Conservation (phyloP, 1,140 invertebrate genomes). For the Cyphomyrmex costatus region DNA sequence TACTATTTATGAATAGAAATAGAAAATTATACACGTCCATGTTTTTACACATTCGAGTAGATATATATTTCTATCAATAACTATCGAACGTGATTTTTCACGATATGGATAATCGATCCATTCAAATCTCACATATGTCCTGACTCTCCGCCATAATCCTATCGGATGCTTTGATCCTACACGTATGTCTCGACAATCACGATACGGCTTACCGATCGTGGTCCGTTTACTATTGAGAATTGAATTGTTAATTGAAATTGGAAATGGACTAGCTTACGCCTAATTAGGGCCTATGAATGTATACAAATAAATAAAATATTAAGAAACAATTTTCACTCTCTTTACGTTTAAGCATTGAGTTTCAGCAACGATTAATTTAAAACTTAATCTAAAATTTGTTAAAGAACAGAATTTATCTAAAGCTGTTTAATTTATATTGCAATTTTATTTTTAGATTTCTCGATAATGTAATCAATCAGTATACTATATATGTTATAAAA, state of each 20-base stretch:
- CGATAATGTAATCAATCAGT: too few species aligned
- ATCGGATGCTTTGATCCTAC: constrained; percentile 48
- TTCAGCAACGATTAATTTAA: constrained; percentile 11
- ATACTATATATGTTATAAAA: neutral
- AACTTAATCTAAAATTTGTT: too few species aligned
- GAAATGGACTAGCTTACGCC: constrained; percentile 73
- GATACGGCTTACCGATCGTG: constrained; percentile 64
- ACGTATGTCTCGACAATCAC: constrained; percentile 70
- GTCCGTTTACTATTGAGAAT: constrained; percentile 75
- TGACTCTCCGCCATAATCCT: constrained; percentile 33
- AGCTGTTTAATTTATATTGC: too few species aligned
- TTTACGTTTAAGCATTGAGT: neutral
- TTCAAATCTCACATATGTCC: constrained; percentile 15
- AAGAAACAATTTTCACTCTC: constrained; percentile 41
- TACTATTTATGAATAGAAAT: neutral
- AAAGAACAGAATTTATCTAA: too few species aligned
- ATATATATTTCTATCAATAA: neutral
- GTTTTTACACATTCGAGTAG: neutral
- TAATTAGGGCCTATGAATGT: constrained; percentile 77
- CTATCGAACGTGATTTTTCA: constrained; percentile 17
- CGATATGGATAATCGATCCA: neutral
- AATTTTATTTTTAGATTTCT: too few species aligned
- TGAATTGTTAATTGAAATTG: constrained; percentile 74
- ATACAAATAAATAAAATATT: constrained; percentile 73
- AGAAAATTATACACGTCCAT: neutral